Percentiles rank a stretch among this genome's conserved stretches.
Conservation (phyloP, 2,888 invertebrate genomes). For the Leptopilina drosophilae region DNA sequence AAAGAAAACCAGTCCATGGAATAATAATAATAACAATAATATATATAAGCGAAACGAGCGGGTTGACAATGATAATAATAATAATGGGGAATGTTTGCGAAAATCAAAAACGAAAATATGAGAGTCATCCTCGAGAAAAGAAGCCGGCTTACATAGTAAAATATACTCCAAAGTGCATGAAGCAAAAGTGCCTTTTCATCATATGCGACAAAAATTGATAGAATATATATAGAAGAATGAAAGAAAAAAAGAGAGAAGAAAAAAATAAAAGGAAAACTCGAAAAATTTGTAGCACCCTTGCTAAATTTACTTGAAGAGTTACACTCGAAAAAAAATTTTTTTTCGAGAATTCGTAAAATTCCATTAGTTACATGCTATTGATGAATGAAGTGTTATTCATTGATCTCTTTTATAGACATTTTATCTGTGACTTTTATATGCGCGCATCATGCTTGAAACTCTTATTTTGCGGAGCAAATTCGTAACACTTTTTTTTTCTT, state of each 20-base stretch:
- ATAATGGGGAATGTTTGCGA: conserved; percentile 21
- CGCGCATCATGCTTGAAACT: too few species aligned
- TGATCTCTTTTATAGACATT: too few species aligned
- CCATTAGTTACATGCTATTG: too few species aligned
- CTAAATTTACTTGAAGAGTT: not conserved
- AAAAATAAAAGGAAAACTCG: not conserved
- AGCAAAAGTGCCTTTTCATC: not conserved
- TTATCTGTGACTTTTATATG: too few species aligned
- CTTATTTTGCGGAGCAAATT: too few species aligned
- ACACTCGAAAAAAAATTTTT: not conserved
- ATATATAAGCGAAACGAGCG: conserved; percentile 15
- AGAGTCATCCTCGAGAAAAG: conserved; percentile 38
- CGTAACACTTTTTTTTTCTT: too few species aligned
- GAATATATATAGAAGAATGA: not conserved
- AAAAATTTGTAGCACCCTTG: conserved; percentile 13
- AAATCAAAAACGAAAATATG: conserved; percentile 7
- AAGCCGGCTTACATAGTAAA: not conserved
- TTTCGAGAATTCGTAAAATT: not conserved
- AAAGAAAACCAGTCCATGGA: conserved; percentile 46
- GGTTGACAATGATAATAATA: conserved; percentile 15
- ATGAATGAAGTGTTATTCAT: too few species aligned
- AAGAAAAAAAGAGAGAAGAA: too few species aligned
- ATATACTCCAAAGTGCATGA: not conserved
- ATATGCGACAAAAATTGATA: too few species aligned
- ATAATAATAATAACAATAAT: too few species aligned